A percentile compares a stretch with the other conserved stretches of the same genome.
These are phyloP conservation scores for Drosophila pectinifera DNA, from an alignment of 1,140 invertebrate species.

Conservation along the genomic window DNA sequence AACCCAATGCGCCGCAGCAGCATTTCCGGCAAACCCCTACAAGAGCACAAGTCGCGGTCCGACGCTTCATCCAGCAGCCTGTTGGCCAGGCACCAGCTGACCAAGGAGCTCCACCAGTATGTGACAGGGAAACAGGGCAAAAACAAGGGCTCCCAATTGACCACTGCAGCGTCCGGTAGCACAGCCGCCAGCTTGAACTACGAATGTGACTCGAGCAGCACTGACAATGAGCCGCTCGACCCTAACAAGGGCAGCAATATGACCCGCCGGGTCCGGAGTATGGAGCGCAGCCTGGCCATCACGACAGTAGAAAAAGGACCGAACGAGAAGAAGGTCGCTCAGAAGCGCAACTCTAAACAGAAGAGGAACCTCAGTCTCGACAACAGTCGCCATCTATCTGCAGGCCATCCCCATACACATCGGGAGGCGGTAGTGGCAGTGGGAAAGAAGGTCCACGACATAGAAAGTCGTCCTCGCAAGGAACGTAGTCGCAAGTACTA, in stretches of 20 bases:
- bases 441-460: constrained; percentile 18
- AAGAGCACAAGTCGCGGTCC: constrained; percentile 33
- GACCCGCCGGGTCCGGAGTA: constrained; percentile 66
- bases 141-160: constrained; percentile 17
- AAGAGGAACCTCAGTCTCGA: constrained; percentile 78
- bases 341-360: constrained; percentile 75
- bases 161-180: constrained; percentile 10
- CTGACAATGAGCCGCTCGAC: constrained; percentile 63
- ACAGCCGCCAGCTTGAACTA: constrained; percentile 25
- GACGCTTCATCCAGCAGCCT: constrained; percentile 55
- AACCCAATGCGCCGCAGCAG: constrained; percentile 81
- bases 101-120: constrained; percentile 74
- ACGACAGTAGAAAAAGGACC: constrained; percentile 33
- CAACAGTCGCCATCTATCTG: constrained; percentile 50
- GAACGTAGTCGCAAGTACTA: constrained; percentile 51
- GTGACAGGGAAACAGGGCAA: constrained; percentile 45
- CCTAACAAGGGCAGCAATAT: constrained; percentile 40
- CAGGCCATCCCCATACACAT: constrained; percentile 18
- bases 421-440: constrained; percentile 7
- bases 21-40: constrained; percentile 62
- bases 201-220: constrained; percentile 71
- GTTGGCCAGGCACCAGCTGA: constrained; percentile 70
- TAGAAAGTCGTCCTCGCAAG: constrained; percentile 33
- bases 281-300: constrained; percentile 65
- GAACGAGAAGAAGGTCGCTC: constrained; percentile 50